phyloP scores from a whole-genome alignment of 2,113 vertebrate genomes.

The Xerus inauris region DNA sequence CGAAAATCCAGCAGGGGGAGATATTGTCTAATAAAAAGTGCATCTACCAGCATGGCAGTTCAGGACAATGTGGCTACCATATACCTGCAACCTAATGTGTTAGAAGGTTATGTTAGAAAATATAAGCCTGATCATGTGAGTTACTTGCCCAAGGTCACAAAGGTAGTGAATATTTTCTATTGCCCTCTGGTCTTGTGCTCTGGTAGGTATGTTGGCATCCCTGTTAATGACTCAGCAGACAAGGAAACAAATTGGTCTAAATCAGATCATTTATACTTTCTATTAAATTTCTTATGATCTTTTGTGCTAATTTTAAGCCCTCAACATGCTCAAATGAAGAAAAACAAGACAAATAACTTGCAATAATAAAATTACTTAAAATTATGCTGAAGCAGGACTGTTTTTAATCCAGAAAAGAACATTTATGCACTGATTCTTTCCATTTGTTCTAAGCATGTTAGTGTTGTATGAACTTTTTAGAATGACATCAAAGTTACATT shows the following conservation, averaged over 20 bases:
- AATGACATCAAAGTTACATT: background rate
- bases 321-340: background rate
- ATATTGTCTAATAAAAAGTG: constrained; percentile 31
- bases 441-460: background rate
- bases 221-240: background rate
- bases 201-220: background rate
- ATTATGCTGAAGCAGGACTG: background rate
- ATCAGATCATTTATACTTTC: background rate
- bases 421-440: background rate
- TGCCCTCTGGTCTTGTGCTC: background rate
- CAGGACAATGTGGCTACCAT: no score
- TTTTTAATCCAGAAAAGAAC: background rate
- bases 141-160: background rate
- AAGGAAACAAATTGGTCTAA: background rate
- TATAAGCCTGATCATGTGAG: background rate
- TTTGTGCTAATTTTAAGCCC: background rate
- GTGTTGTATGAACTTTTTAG: background rate
- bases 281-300: background rate
- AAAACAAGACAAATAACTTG: background rate
- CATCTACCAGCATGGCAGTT: fast-evolving
- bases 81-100: background rate
- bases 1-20: constrained; percentile 59
- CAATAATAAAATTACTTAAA: background rate
- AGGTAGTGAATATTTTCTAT: background rate
- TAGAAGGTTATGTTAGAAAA: constrained; percentile 31